A percentile compares a stretch with the other conserved stretches of the same genome.
Conservation (phyloP, 2,888 invertebrate genomes). For the Heliconius ethilla region DNA sequence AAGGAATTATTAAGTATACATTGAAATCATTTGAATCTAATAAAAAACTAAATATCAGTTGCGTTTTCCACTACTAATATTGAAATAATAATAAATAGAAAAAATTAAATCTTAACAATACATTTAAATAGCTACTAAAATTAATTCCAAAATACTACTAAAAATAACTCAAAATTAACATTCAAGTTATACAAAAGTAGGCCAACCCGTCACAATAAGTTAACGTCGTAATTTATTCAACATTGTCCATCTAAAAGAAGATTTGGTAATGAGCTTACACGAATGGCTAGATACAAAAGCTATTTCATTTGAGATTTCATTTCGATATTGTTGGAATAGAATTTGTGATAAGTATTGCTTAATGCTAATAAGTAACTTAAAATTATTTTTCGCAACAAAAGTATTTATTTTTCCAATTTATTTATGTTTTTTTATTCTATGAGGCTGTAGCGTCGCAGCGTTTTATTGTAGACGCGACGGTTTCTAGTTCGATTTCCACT, state of each 20-base stretch:
- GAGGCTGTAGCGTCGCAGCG: too few species aligned
- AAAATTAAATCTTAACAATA: background rate
- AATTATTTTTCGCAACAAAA: background rate
- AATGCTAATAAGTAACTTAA: background rate
- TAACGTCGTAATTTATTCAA: slow-evolving; percentile 18
- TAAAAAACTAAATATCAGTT: too few species aligned
- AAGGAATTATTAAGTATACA: too few species aligned
- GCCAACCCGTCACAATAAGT: slow-evolving; percentile 14
- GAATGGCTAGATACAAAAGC: slow-evolving; percentile 11
- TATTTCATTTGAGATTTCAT: slow-evolving; percentile 8
- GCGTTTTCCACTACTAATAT: too few species aligned
- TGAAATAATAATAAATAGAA: too few species aligned
- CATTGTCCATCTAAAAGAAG: slow-evolving; percentile 11
- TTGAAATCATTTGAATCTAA: too few species aligned
- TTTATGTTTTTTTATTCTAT: too few species aligned
- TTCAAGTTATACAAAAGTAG: background rate
- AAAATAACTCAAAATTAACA: background rate
- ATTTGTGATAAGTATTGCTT: slow-evolving; percentile 6
- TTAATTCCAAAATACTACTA: background rate
- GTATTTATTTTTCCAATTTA: background rate
- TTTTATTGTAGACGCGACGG: too few species aligned
- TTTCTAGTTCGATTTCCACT: too few species aligned
- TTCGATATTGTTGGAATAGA: background rate
- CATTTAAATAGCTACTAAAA: background rate
- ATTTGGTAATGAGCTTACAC: slow-evolving; percentile 27